phyloP scores from a whole-genome alignment of 2,888 invertebrate genomes.

The Rhabditophanes sp. region DNA sequence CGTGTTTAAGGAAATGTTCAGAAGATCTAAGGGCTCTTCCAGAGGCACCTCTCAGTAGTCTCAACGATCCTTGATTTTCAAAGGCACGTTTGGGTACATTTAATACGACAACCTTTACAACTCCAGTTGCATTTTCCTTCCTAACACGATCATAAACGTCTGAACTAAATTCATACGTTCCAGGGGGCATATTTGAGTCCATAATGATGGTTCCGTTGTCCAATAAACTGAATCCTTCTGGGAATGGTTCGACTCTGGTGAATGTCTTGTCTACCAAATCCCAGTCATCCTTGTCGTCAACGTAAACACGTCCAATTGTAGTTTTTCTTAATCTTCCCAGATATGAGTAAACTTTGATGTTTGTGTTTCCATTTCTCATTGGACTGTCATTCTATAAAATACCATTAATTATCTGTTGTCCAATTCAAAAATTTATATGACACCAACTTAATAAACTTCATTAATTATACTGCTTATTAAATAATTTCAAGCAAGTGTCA shows the following conservation, averaged over 20 bases:
- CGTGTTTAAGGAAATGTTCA: not conserved
- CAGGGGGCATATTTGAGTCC: constrained; percentile 76
- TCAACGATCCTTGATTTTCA: constrained; percentile 52
- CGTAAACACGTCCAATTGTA: constrained; percentile 82
- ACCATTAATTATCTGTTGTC: not conserved
- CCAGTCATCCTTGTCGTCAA: constrained; percentile 95
- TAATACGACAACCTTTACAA: constrained; percentile 79
- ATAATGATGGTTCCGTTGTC: constrained; percentile 62
- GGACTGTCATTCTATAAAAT: constrained; percentile 67
- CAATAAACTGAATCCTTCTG: constrained; percentile 51
- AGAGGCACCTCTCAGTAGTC: too few relatives aligned
- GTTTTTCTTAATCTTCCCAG: constrained; percentile 73
- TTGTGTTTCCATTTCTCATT: constrained; percentile 89
- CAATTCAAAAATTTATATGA: constrained; percentile 4
- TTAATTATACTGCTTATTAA: too few relatives aligned
- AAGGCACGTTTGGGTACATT: constrained; percentile 89
- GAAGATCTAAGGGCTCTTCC: not conserved
- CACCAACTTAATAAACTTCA: too few relatives aligned
- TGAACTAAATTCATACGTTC: constrained; percentile 54
- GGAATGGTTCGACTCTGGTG: constrained; percentile 61
- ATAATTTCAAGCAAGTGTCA: too few relatives aligned
- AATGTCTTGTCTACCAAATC: constrained; percentile 87
- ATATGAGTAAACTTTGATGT: constrained; percentile 91
- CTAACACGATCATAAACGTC: constrained; percentile 56
- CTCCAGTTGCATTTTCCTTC: constrained; percentile 86